Percentiles rank a stretch among this genome's conserved stretches.
These are phyloP conservation scores for Ailuropoda melanoleuca DNA, from an alignment of 2,113 vertebrate genomes.

Conservation along the genomic window DNA sequence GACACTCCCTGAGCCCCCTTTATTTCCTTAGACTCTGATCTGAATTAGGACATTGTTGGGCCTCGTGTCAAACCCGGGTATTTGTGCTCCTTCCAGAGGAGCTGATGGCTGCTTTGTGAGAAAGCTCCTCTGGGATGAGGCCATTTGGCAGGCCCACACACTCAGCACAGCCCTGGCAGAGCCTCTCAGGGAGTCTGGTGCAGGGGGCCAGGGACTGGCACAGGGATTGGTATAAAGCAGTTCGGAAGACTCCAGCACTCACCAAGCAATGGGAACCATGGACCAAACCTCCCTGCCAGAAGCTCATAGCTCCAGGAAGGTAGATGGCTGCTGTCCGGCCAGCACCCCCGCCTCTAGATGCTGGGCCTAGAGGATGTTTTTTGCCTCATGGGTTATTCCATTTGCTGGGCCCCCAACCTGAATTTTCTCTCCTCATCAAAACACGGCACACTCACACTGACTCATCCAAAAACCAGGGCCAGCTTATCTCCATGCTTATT, in stretches of 20 bases:
- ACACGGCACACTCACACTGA: neutral
- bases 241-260: rapidly evolving
- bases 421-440: neutral
- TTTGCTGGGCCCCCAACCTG: neutral
- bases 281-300: rapidly evolving
- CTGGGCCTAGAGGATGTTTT: no score
- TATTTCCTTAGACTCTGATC: neutral
- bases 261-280: neutral
- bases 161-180: neutral
- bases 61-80: rapidly evolving
- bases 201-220: rapidly evolving
- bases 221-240: neutral
- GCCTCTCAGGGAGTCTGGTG: neutral
- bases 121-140: neutral
- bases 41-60: neutral
- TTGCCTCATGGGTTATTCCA: neutral
- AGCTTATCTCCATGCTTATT: neutral
- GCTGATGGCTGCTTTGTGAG: neutral
- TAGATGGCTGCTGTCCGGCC: no score
- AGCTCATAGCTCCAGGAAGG: no score
- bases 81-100: no score
- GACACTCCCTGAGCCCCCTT: neutral
- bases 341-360: no score
- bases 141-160: no score
- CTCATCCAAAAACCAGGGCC: neutral